Percentiles rank a stretch among this genome's conserved stretches.
These are phyloP conservation scores for Leptopilina drosophilae DNA, from an alignment of 2,888 invertebrate genomes.

Conservation along the genomic window DNA sequence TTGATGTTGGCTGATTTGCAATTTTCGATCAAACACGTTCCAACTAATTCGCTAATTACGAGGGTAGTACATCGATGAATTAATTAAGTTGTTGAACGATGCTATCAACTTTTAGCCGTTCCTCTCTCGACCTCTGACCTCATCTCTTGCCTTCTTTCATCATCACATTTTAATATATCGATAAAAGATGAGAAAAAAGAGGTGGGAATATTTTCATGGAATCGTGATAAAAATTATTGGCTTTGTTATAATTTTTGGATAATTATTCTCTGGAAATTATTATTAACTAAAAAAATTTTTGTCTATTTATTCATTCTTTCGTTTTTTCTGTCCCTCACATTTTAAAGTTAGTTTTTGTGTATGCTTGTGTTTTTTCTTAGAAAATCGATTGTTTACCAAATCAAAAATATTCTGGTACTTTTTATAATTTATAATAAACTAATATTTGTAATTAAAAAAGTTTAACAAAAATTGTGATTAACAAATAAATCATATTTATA, in stretches of 20 bases:
- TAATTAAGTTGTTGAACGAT: slow-evolving; percentile 51
- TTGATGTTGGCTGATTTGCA: slow-evolving; percentile 5
- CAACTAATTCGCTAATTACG: slow-evolving; percentile 59
- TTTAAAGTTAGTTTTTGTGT: too few relatives aligned
- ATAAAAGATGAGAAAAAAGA: neutral
- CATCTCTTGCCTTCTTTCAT: neutral
- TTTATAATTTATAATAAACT: too few relatives aligned
- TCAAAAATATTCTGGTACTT: too few relatives aligned
- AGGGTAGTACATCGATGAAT: slow-evolving; percentile 55
- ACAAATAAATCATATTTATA: too few relatives aligned
- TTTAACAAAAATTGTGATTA: too few relatives aligned
- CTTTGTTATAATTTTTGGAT: neutral
- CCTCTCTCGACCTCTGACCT: neutral
- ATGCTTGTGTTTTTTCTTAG: too few relatives aligned
- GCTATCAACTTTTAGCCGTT: slow-evolving; percentile 24
- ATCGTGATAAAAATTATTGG: slow-evolving; percentile 2
- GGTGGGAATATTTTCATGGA: neutral
- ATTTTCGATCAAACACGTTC: neutral
- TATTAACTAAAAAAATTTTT: too few relatives aligned
- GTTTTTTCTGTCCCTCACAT: too few relatives aligned
- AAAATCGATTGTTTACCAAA: too few relatives aligned
- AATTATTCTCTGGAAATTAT: neutral
- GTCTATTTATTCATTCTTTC: too few relatives aligned
- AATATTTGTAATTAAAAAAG: too few relatives aligned
- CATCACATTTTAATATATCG: slow-evolving; percentile 10